Evolutionary conservation across 2,888 invertebrate species (phyloP).

Genomic region (Limnephilus lunatus): DNA sequence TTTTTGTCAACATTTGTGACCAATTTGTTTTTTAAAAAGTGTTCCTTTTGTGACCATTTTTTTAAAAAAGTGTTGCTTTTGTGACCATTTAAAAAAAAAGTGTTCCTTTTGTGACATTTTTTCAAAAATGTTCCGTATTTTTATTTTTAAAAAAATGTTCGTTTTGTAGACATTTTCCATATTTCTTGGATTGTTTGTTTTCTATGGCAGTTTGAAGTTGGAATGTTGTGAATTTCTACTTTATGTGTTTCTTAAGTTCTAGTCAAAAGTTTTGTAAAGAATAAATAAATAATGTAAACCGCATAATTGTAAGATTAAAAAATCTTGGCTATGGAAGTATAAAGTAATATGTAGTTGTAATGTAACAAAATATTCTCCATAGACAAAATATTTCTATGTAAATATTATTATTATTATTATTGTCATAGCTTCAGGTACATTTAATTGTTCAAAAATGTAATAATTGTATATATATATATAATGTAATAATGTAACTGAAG

Average conservation of each 20-base stretch:
- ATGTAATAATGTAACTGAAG: conserved; percentile 12
- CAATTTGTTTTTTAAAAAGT: too few relatives aligned
- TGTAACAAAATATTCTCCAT: not conserved
- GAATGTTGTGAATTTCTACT: not conserved
- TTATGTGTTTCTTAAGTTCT: conserved; percentile 32
- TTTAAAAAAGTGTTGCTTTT: too few relatives aligned
- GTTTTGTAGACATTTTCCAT: not conserved
- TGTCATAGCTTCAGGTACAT: conserved; percentile 23
- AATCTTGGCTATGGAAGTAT: conserved; percentile 16
- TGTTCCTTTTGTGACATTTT: too few relatives aligned
- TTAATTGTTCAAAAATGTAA: conserved; percentile 1
- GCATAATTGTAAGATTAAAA: conserved; percentile 2
- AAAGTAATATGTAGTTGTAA: not conserved
- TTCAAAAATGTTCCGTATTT: not conserved
- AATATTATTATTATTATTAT: not conserved
- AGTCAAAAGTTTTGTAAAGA: conserved; percentile 39
- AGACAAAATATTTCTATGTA: conserved; percentile 25
- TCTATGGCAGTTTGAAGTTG: conserved; percentile 5
- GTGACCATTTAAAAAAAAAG: too few relatives aligned
- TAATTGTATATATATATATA: conserved; percentile 5
- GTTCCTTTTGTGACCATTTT: too few relatives aligned
- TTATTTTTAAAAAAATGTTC: not conserved
- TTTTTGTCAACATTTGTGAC: too few relatives aligned
- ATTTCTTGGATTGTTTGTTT: not conserved
- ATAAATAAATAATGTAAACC: conserved; percentile 2